These are phyloP conservation scores for Boulengeromyrus knoepffleri DNA, from an alignment of 2,113 vertebrate genomes.

Conservation along the genomic window DNA sequence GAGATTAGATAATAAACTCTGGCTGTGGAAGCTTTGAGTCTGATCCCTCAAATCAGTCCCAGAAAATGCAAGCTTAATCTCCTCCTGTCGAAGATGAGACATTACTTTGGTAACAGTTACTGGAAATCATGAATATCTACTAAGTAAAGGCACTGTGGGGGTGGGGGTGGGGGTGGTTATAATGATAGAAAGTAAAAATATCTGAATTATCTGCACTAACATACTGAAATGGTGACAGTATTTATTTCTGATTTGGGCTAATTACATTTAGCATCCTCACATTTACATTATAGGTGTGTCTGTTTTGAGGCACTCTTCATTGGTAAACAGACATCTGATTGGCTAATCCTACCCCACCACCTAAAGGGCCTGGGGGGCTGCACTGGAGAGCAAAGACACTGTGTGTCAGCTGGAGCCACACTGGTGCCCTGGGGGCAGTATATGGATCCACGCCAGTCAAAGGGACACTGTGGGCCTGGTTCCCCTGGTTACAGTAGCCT, in stretches of 20 bases:
- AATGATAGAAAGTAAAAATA: background rate
- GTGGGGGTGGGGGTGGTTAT: background rate
- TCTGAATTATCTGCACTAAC: background rate
- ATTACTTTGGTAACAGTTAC: background rate
- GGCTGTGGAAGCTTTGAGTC: background rate
- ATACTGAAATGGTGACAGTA: background rate
- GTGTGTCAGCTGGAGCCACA: slow-evolving; percentile 78
- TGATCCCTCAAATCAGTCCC: background rate
- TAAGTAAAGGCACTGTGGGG: background rate
- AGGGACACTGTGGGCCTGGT: slow-evolving; percentile 76
- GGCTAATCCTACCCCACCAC: background rate
- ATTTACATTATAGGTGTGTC: background rate
- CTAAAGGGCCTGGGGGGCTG: slow-evolving; percentile 61
- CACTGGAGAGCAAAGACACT: slow-evolving; percentile 72
- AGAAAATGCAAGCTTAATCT: background rate
- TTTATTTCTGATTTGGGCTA: background rate
- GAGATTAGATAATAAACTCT: background rate
- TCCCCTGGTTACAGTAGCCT: slow-evolving; percentile 83
- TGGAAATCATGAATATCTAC: background rate
- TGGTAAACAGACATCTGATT: background rate
- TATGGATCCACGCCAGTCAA: slow-evolving; percentile 78
- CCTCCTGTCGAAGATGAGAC: background rate
- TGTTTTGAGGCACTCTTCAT: background rate
- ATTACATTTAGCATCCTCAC: background rate
- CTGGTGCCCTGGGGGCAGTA: slow-evolving; percentile 64